Evolutionary conservation across 2,888 invertebrate species (phyloP).

Genomic region (Notodonta dromedarius): DNA sequence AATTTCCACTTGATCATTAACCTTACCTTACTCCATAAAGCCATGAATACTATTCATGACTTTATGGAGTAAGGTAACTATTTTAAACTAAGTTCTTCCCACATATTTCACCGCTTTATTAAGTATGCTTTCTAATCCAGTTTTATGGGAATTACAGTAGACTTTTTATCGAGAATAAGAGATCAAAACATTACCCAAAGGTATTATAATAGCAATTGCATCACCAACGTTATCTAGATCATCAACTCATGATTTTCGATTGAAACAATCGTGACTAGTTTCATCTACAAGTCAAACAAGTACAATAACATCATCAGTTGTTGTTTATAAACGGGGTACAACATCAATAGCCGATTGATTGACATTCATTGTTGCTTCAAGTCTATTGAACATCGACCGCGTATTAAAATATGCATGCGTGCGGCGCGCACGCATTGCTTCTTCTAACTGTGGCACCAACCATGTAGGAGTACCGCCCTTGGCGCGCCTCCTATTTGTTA

Average conservation of each 20-base stretch:
- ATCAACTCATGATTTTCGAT: slow-evolving; percentile 4
- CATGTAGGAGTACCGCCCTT: slow-evolving; percentile 56
- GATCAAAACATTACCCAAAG: background rate
- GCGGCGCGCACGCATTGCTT: slow-evolving; percentile 44
- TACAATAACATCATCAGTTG: slow-evolving; percentile 30
- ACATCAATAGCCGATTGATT: slow-evolving; percentile 45
- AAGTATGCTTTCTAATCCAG: no score
- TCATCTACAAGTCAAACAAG: slow-evolving; percentile 10
- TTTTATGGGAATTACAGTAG: background rate
- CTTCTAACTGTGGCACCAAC: slow-evolving; percentile 36
- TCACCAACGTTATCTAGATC: slow-evolving; percentile 2
- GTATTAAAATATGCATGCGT: slow-evolving; percentile 51
- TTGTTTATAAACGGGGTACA: slow-evolving; percentile 36
- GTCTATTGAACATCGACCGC: slow-evolving; percentile 39
- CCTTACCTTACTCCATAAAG: no score
- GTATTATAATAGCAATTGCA: background rate
- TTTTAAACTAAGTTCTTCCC: no score
- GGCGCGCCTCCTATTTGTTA: slow-evolving; percentile 46
- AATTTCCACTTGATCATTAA: no score
- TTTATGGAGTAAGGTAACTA: no score
- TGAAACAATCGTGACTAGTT: slow-evolving; percentile 3
- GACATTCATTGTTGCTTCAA: slow-evolving; percentile 43
- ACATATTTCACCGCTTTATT: no score
- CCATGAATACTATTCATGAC: no score
- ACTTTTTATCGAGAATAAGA: background rate